A percentile compares a stretch with the other conserved stretches of the same genome.
Evolutionary conservation across 2,888 invertebrate species (phyloP).

Genomic region (Anticlea derivata): DNA sequence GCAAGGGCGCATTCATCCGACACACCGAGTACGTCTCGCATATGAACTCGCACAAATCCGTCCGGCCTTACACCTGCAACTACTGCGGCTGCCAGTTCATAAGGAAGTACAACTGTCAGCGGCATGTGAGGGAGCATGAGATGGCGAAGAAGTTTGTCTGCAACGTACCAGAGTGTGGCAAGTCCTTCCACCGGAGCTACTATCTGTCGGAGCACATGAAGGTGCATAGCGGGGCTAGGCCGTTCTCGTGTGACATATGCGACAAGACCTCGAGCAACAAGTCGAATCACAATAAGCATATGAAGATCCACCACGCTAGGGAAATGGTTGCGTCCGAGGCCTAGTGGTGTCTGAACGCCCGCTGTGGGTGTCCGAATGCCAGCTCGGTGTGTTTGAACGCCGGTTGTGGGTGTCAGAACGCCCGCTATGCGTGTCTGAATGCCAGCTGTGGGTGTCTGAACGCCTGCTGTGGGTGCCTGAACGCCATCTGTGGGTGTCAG

Average conservation of each 20-base stretch:
- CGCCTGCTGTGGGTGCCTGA: background rate
- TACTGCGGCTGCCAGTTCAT: constrained; percentile 95
- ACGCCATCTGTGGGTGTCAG: too few relatives aligned
- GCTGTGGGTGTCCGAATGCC: background rate
- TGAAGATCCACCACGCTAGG: constrained; percentile 94
- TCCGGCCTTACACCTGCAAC: constrained; percentile 94
- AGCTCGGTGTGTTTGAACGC: too few relatives aligned
- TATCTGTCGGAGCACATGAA: constrained; percentile 94
- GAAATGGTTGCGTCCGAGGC: constrained; percentile 94
- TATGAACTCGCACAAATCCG: constrained; percentile 93
- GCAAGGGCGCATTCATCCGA: constrained; percentile 93
- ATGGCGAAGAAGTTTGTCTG: constrained; percentile 91
- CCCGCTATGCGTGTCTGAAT: background rate
- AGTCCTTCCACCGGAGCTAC: constrained; percentile 93
- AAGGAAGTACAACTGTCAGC: constrained; percentile 93
- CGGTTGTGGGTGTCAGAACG: constrained; percentile 1
- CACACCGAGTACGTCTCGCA: constrained; percentile 92
- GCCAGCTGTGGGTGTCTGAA: too few relatives aligned
- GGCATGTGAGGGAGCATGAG: constrained; percentile 93
- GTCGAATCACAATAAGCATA: constrained; percentile 95
- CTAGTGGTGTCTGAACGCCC: constrained; percentile 65
- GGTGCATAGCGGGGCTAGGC: constrained; percentile 91
- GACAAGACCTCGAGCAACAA: constrained; percentile 95
- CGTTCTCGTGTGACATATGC: constrained; percentile 93
- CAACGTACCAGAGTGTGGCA: constrained; percentile 88